Evolutionary conservation across 2,888 invertebrate species (phyloP).

Genomic region (Arge pagana): DNA sequence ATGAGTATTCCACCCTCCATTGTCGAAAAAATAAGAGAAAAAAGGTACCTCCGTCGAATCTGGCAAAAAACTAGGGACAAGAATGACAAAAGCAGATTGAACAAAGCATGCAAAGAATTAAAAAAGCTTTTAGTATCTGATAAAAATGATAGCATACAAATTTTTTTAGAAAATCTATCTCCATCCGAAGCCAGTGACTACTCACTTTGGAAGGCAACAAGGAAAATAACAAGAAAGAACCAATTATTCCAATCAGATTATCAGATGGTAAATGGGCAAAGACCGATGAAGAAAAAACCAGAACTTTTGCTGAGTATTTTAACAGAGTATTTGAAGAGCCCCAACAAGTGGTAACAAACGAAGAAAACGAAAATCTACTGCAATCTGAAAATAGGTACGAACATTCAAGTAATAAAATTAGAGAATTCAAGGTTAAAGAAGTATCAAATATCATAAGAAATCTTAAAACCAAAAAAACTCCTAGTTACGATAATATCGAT

Average conservation of each 20-base stretch:
- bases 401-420: too few species aligned
- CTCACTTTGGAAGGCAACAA: slow-evolving; percentile 29
- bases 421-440: slow-evolving; percentile 16
- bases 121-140: slow-evolving; percentile 8
- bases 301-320: slow-evolving; percentile 24
- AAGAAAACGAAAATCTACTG: slow-evolving; percentile 15
- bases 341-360: slow-evolving; percentile 25
- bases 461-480: slow-evolving; percentile 25
- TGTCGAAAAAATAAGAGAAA: too few species aligned
- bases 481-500: slow-evolving; percentile 38
- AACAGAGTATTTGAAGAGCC: slow-evolving; percentile 23
- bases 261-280: slow-evolving; percentile 24
- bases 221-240: slow-evolving; percentile 22
- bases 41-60: slow-evolving; percentile 10
- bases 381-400: too few species aligned
- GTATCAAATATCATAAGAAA: slow-evolving; percentile 8
- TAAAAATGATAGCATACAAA: slow-evolving; percentile 4
- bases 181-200: slow-evolving; percentile 25
- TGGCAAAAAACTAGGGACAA: slow-evolving; percentile 9
- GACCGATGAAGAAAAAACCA: slow-evolving; percentile 26
- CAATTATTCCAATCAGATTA: slow-evolving; percentile 20
- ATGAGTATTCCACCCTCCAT: too few species aligned
- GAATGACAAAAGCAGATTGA: slow-evolving; percentile 11
- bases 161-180: slow-evolving; percentile 15
- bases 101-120: slow-evolving; percentile 19